Evolutionary conservation across 1,140 invertebrate genomes (phyloP), one percentile per base, ranked within the genome.

Genomic region (Diorhabda elongata): DNA sequence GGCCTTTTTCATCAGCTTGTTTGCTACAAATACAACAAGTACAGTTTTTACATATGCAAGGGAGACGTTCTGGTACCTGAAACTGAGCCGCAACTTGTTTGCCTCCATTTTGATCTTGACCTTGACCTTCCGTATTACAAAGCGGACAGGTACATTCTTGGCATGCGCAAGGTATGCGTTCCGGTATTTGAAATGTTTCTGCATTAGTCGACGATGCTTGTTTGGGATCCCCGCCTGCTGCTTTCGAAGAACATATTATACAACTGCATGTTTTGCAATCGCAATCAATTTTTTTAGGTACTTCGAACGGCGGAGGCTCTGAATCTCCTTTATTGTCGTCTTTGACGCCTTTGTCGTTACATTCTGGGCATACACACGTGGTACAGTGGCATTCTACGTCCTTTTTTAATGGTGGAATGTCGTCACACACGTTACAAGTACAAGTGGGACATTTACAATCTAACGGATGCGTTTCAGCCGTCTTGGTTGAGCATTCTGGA

Each of bases 301-400:
- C 62, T 58, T 73, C 72, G 52, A 73, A 73, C 1, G 69, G 69
- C 11, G 72, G 72, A 3, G 69, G 69, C 41, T 73, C 71, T 26
- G 41, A 26, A 2, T 57, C 11, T 7, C 42, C 8, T 8, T 8
- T 4, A 61, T 3, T 42, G 11, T 41, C 59, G 8, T 3, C 42
- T 11, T 45, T 61, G 26, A 7, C 59, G 26, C 26, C 59, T 61
- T 61, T 61, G 7, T 41, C 11, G 26, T 26, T 26, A 26, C 26
- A 26, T 26, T 26, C 26, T 6, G 47, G 47, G 6, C n/a, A 6
- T 52, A 52, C 47, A 8, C 6, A 52, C 6, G 47, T 52, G 2
- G 47, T 52, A 52, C 6, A 8, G 6, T 52, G 45, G 8, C 5
- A 5, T 52, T 52, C 5, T 9, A 9, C 5, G 8, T 5, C 5